phyloP scores from a whole-genome alignment of 2,888 invertebrate genomes.

The Hypsopygia costalis region DNA sequence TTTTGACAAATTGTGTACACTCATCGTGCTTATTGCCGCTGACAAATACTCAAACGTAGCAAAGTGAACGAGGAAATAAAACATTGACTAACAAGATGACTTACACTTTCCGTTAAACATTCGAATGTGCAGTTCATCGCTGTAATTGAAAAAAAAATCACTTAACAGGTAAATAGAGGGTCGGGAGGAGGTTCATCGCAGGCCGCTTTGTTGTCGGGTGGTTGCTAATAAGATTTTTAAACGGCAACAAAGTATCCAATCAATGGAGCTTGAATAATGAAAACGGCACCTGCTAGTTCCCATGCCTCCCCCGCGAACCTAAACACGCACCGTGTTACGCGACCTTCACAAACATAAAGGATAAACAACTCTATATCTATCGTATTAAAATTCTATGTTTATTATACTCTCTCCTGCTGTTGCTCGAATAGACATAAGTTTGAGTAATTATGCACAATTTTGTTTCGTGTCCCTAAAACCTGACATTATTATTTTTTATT shows the following conservation, averaged over 20 bases:
- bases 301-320: conserved; percentile 61
- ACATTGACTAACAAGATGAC: conserved; percentile 74
- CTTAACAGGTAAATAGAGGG: conserved; percentile 73
- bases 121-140: conserved; percentile 64
- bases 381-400: conserved; percentile 36
- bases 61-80: conserved; percentile 50
- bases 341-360: conserved; percentile 28
- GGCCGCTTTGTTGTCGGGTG: conserved; percentile 62
- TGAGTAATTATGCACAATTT: conserved; percentile 67
- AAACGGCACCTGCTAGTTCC: conserved; percentile 75
- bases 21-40: conserved; percentile 52
- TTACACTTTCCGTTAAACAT: conserved; percentile 61
- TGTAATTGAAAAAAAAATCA: conserved; percentile 78
- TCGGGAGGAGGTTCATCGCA: conserved; percentile 45
- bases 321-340: conserved; percentile 64
- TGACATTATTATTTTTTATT: conserved; percentile 44
- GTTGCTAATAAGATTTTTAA: conserved; percentile 80
- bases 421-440: conserved; percentile 54
- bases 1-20: conserved; percentile 23
- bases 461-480: conserved; percentile 52
- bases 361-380: conserved; percentile 39
- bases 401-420: conserved; percentile 15
- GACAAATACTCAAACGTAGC: conserved; percentile 41
- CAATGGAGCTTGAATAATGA: conserved; percentile 80
- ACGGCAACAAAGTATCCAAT: conserved; percentile 80